phyloP scores from a whole-genome alignment of 2,113 vertebrate species.

The Pterocles burchelli region DNA sequence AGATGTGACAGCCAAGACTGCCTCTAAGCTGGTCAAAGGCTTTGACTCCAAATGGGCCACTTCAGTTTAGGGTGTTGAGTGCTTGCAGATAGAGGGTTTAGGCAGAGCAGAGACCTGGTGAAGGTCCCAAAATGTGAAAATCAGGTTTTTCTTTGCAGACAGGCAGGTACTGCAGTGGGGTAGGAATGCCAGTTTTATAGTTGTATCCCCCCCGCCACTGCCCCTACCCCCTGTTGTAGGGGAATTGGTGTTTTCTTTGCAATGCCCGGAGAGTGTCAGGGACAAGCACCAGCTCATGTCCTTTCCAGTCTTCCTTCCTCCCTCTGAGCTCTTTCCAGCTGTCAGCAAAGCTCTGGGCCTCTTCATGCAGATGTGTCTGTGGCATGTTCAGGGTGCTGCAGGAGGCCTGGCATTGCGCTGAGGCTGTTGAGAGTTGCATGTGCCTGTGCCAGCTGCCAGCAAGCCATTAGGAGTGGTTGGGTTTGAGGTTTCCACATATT shows the following conservation, averaged over 20 bases:
- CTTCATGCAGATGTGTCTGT: neutral
- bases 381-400: neutral
- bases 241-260: neutral
- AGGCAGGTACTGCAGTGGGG: neutral
- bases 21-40: neutral
- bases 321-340: neutral
- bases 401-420: neutral
- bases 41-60: neutral
- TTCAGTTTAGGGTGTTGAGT: neutral
- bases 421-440: neutral
- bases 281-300: neutral
- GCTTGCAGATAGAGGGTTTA: neutral
- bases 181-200: neutral
- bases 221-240: neutral
- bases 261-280: neutral
- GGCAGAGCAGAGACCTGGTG: neutral
- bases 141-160: neutral
- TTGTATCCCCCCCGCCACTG: neutral
- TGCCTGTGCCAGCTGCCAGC: neutral
- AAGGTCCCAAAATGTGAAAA: neutral
- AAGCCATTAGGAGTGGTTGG: fast-evolving
- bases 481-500: neutral
- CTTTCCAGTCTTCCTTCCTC: neutral
- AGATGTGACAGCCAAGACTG: neutral
- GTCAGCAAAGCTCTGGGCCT: neutral